Conservation (phyloP, 2,888 invertebrate species). For the Agrilus biguttatus region DNA sequence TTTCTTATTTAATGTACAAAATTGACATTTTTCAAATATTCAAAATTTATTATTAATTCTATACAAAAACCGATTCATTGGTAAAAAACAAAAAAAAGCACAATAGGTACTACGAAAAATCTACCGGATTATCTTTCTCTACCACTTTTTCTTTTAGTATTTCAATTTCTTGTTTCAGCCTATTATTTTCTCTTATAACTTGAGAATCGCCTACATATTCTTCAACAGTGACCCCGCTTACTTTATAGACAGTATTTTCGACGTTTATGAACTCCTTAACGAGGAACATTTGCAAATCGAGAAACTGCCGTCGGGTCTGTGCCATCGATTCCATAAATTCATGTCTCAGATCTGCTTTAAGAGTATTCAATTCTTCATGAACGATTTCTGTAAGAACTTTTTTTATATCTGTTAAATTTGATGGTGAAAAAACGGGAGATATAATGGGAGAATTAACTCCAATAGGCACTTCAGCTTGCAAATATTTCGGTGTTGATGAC, state of each 20-base stretch:
- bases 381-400: slow-evolving; percentile 8
- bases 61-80: no score
- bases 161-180: slow-evolving; percentile 5
- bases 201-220: slow-evolving; percentile 7
- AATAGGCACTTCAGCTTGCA: slow-evolving; percentile 2
- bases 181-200: slow-evolving; percentile 5
- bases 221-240: slow-evolving; percentile 5
- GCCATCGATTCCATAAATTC: slow-evolving; percentile 15
- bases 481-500: slow-evolving; percentile 6
- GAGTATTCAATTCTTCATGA: slow-evolving; percentile 15
- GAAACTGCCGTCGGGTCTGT: slow-evolving; percentile 17
- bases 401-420: slow-evolving; percentile 1
- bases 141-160: slow-evolving; percentile 5
- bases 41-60: no score
- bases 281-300: slow-evolving; percentile 22
- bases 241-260: slow-evolving; percentile 16
- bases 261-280: slow-evolving; percentile 24
- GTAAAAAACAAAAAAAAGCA: no score
- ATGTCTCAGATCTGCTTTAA: slow-evolving; percentile 16
- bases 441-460: not conserved
- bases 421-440: not conserved
- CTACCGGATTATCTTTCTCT: not conserved
- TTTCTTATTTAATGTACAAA: no score
- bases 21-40: no score
- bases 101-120: no score